Evolutionary conservation across 2,888 invertebrate species (phyloP), one percentile per base, ranked within the genome.

Genomic region (Pammene fasciana): DNA sequence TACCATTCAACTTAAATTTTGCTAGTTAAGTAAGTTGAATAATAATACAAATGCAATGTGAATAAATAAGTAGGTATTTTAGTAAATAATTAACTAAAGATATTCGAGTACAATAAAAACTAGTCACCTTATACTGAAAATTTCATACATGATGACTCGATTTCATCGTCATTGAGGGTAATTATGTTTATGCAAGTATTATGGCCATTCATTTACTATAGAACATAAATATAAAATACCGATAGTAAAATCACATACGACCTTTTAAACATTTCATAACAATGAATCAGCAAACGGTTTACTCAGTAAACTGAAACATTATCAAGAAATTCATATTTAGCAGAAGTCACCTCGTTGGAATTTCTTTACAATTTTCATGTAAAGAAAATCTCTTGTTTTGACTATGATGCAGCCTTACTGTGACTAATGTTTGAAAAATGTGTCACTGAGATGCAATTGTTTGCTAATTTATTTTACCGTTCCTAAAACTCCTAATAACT

Each of bases 351-450:
- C 16, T 55, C 54, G n/a, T 18, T 57, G 56, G 50, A 67, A 67
- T 59, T 54, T 34, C 59, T 16, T 9, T 13, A 16, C 14, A 43
- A 50, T 62, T 62, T 68, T 56, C 62, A 56, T 50, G 62, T 62
- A 52, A 56, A 68, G 62, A 64, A 38, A 62, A 36, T 14, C 62
- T 56, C 46, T 68, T 68, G 50, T 68, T 68, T 68, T 64, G 56
- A 61, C 38, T 55, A 55, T 67, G 60, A 67, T 46, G 46, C 67
- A 67, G 26, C 62, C 60, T 54, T 60, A 45, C 61, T 34, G 41
- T 67, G 68, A 68, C 68, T 18, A 68, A 68, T 34, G 14, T 34
- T 14, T 26, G 26, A 68, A 68, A 41, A 68, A 68, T 64, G 61
- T 48, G 26, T 38, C 36, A 56, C 46, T 46, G 9, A 43, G 50